phyloP scores from a whole-genome alignment of 2,797 vertebrate species.

The Cheirogaleus major region DNA sequence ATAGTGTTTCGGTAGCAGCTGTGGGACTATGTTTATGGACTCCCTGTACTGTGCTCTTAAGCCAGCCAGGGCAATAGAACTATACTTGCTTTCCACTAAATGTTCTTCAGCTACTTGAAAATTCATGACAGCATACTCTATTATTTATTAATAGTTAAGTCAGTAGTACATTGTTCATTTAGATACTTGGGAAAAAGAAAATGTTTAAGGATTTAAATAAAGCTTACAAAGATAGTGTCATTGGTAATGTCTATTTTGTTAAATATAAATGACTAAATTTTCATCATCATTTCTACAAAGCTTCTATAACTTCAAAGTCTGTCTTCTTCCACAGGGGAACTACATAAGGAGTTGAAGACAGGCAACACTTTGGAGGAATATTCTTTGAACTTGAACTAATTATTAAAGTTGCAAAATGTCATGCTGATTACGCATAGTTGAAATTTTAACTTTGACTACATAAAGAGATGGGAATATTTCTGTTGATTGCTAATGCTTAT shows the following conservation, averaged over 20 bases:
- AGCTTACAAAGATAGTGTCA: not conserved
- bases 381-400: conserved; percentile 62
- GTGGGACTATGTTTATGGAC: not conserved
- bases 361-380: conserved; percentile 12
- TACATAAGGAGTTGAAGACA: conserved; percentile 31
- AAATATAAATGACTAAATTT: conserved; percentile 60
- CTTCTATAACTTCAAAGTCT: conserved; percentile 38
- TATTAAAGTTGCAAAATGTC: conserved; percentile 60
- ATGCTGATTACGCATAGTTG: conserved; percentile 41
- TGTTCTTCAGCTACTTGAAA: not conserved
- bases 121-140: not conserved
- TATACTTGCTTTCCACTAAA: not conserved
- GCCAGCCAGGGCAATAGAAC: not conserved
- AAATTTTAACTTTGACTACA: conserved; percentile 43
- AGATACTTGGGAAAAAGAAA: not conserved
- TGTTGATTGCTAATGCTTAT: conserved; percentile 15
- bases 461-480: conserved; percentile 1
- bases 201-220: not conserved
- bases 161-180: not conserved
- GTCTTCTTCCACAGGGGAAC: conserved; percentile 27
- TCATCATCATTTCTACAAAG: not conserved
- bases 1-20: not conserved
- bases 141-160: not conserved
- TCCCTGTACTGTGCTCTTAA: not conserved
- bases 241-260: conserved; percentile 39